Conservation (phyloP, 2,113 vertebrate species). For the Equus quagga region DNA sequence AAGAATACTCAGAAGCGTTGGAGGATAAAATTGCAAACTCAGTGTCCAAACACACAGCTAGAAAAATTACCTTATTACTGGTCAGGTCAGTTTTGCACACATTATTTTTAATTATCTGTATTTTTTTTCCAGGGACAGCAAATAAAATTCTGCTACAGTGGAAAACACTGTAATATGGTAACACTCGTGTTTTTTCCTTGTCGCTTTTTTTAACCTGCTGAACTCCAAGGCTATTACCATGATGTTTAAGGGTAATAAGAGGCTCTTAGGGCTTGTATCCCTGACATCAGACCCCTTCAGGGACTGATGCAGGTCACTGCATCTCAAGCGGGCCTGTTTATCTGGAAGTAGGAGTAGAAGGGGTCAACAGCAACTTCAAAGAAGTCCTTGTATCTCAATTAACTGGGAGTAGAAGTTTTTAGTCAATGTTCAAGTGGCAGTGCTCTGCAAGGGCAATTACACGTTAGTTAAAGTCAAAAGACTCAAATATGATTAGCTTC, state of each 20-base stretch:
- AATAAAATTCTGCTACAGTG: conserved; percentile 1
- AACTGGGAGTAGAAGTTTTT: neutral
- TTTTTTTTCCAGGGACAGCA: conserved; percentile 23
- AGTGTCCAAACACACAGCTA: conserved; percentile 39
- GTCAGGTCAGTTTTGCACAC: conserved; percentile 27
- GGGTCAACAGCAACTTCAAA: neutral
- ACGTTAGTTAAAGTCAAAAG: neutral
- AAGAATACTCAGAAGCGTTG: conserved; percentile 58
- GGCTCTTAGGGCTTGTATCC: neutral
- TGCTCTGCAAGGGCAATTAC: neutral
- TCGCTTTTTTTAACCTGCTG: neutral
- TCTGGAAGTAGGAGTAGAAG: neutral
- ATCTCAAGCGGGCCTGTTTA: neutral
- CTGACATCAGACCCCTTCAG: neutral
- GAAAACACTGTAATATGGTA: neutral
- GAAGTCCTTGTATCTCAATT: neutral
- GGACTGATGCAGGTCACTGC: neutral
- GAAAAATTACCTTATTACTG: conserved; percentile 72
- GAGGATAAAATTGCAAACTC: conserved; percentile 77
- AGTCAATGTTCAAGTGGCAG: neutral
- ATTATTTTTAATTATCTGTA: conserved; percentile 70
- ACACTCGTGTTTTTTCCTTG: neutral
- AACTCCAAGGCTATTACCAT: neutral
- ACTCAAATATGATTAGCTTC: neutral
- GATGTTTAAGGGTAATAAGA: neutral